Conservation (phyloP, 2,113 vertebrate genomes). For the Oncorhynchus keta region DNA sequence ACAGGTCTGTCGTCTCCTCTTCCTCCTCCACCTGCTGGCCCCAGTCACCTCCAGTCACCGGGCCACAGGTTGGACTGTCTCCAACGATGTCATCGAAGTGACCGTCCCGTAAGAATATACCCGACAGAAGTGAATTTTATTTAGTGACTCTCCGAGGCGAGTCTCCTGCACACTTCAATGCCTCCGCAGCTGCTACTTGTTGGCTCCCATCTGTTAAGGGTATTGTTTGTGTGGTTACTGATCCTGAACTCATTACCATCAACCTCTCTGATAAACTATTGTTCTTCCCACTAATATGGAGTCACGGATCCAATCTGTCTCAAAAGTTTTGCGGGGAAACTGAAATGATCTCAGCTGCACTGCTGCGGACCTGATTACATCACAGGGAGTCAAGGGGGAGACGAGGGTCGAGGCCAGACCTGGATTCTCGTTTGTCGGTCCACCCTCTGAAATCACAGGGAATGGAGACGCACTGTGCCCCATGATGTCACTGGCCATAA, state of each 20-base stretch:
- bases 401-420: background rate
- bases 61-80: constrained; percentile 51
- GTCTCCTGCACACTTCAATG: constrained; percentile 66
- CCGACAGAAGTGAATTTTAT: constrained; percentile 63
- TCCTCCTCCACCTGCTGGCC: constrained; percentile 57
- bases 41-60: constrained; percentile 12
- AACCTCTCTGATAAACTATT: constrained; percentile 66
- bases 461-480: background rate
- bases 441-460: background rate
- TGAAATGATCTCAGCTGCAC: background rate
- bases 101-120: constrained; percentile 34
- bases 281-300: constrained; percentile 69
- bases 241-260: constrained; percentile 77
- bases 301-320: constrained; percentile 54
- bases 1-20: constrained; percentile 23
- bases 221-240: constrained; percentile 70
- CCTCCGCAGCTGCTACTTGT: constrained; percentile 72
- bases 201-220: constrained; percentile 76
- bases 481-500: background rate
- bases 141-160: constrained; percentile 63
- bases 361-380: background rate
- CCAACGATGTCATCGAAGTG: constrained; percentile 32
- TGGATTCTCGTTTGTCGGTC: background rate
- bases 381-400: background rate
- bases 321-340: constrained; percentile 22